These are phyloP conservation scores for Nesidiocoris tenuis DNA, from an alignment of 2,888 invertebrate genomes.

Conservation along the genomic window DNA sequence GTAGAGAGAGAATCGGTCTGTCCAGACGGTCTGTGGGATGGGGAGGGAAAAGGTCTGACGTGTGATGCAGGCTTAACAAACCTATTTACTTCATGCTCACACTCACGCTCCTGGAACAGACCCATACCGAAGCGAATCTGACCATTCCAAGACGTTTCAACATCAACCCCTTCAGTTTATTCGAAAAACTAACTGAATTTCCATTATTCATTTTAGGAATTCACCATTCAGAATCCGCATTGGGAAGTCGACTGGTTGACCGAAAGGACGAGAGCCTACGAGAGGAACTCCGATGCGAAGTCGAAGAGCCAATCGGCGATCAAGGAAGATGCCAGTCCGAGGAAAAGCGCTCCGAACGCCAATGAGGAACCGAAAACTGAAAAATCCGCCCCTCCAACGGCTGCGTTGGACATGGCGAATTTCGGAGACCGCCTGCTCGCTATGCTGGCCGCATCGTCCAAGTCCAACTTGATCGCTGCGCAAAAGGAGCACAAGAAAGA, in stretches of 20 bases:
- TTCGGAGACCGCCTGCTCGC: conserved; percentile 45
- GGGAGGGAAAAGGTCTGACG: no score
- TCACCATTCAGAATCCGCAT: conserved; percentile 79
- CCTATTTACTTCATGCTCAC: no score
- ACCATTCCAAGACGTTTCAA: no score
- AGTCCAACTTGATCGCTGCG: not conserved
- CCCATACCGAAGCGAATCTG: no score
- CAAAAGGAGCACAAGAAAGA: conserved; percentile 1
- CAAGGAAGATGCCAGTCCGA: not conserved
- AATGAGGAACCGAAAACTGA: not conserved
- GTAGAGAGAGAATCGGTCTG: no score
- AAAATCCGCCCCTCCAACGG: not conserved
- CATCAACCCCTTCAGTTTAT: not conserved
- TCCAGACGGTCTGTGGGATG: no score
- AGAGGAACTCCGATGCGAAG: conserved; percentile 56
- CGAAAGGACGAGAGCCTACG: conserved; percentile 72
- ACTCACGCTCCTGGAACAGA: no score
- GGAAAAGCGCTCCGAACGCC: not conserved
- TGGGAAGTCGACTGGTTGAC: conserved; percentile 86
- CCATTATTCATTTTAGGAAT: conserved; percentile 61
- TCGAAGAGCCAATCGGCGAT: not conserved
- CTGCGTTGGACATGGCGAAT: conserved; percentile 24
- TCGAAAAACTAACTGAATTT: not conserved
- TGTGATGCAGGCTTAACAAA: no score
- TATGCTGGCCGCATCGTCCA: conserved; percentile 32